Base-by-base conservation (phyloP, 92 coral and sea anemone species). In the Scolanthus callimorphus region DNA sequence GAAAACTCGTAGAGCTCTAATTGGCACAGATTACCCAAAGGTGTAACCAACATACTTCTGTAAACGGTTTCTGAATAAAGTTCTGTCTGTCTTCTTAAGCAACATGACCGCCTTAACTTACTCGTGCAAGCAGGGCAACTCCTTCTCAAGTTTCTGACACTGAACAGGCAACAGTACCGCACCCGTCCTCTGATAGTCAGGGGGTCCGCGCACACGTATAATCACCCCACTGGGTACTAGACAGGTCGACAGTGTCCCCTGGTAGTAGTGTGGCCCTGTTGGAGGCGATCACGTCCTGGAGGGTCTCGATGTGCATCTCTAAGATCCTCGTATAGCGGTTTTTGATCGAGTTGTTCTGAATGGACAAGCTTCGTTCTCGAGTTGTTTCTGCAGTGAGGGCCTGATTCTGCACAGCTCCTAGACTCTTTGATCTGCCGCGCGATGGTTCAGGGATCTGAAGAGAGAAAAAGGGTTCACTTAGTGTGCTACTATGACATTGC, bases 81-180 rank as follows among this genome's bases (percentile, higher is more conserved):
- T n/a, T n/a, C n/a, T n/a, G n/a, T n/a, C n/a, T n/a, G n/a, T n/a
- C n/a, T n/a, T n/a, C n/a, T n/a, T n/a, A n/a, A n/a, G n/a, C n/a
- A n/a, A n/a, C n/a, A n/a, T n/a, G n/a, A n/a, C n/a, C n/a, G n/a
- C n/a, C n/a, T n/a, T n/a, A n/a, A 63, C 91, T 27, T 21, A 86
- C 95, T 89, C 79, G 81, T 3, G 95, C 95, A 22, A 86, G 27
- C 82, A 52, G 23, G 56, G 67, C 57, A 53, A 38, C 51, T 63
- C 73, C 17, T 72, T 73, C 21, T 67, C 68, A 53, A 59, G 55
- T 60, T 57, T 29, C 19, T 78, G 80, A 23, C 78, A 76, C 62
- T 72, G 80, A 1, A 87, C 90, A 11, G 96, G 90, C 2, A 87
- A 50, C n/a, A 78, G 65, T 17, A 69, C 77, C 10, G 86, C 84